Evolutionary conservation across 1,140 invertebrate genomes (phyloP).

Genomic region (Platyura marginata): DNA sequence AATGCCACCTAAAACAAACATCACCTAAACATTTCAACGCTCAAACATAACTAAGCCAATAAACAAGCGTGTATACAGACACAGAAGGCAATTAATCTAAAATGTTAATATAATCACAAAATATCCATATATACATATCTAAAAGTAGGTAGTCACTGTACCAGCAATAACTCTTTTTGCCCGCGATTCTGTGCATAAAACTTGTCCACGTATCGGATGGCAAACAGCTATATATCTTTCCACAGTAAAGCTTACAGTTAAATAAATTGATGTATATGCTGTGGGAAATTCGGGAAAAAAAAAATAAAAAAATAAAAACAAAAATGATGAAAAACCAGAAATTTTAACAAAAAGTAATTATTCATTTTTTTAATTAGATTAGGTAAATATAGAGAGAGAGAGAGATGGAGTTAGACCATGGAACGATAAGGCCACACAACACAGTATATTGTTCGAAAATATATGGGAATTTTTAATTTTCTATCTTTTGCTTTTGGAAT

Average conservation of each 20-base stretch:
- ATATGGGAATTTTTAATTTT: too few relatives aligned
- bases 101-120: neutral
- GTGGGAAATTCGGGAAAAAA: conserved; percentile 5
- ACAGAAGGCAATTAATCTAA: neutral
- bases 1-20: neutral
- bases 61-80: neutral
- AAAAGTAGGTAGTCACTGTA: neutral
- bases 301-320: too few relatives aligned
- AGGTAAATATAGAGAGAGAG: too few relatives aligned
- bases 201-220: conserved; percentile 45
- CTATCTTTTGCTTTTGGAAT: too few relatives aligned
- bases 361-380: too few relatives aligned
- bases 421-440: too few relatives aligned
- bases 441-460: too few relatives aligned
- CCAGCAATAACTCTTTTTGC: conserved; percentile 31
- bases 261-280: conserved; percentile 47
- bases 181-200: conserved; percentile 35
- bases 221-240: conserved; percentile 52
- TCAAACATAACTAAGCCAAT: neutral
- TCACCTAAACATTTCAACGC: neutral
- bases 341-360: too few relatives aligned
- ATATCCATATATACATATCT: neutral
- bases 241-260: conserved; percentile 51
- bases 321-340: too few relatives aligned
- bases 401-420: too few relatives aligned